phyloP scores from a whole-genome alignment of 2,797 vertebrate genomes.

The Oophaga sylvatica region DNA sequence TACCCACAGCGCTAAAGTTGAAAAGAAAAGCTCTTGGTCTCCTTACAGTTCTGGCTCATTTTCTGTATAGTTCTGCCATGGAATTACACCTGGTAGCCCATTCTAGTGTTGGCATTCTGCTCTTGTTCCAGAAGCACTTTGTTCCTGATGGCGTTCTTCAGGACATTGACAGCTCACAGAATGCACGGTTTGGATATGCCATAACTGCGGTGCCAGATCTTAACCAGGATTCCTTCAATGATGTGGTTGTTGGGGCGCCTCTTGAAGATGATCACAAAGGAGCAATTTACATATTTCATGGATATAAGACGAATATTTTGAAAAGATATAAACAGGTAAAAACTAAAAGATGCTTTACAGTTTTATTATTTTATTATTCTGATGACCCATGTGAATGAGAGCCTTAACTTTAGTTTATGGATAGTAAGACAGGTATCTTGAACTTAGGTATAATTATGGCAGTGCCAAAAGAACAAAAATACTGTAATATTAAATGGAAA shows the following conservation, averaged over 20 bases:
- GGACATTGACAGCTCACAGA: constrained; percentile 88
- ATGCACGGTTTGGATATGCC: constrained; percentile 91
- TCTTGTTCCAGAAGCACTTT: constrained; percentile 75
- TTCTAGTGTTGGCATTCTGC: neutral
- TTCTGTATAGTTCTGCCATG: neutral
- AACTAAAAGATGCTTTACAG: neutral
- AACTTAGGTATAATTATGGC: neutral
- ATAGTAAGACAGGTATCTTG: neutral
- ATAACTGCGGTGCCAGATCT: constrained; percentile 89
- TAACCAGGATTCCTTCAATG: constrained; percentile 92
- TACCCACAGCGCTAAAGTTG: neutral
- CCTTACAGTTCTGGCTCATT: neutral
- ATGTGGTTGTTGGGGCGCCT: constrained; percentile 90
- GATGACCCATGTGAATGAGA: no score
- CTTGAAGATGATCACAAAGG: constrained; percentile 90
- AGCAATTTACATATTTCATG: constrained; percentile 90
- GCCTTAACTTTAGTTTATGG: no score
- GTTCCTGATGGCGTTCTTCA: constrained; percentile 81
- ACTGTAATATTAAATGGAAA: no score
- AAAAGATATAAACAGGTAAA: constrained; percentile 90
- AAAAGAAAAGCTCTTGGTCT: neutral
- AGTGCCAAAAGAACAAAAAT: neutral
- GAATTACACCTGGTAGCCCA: neutral
- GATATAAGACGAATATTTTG: constrained; percentile 79
- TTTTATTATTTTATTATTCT: neutral